Evolutionary conservation across 2,113 vertebrate species (phyloP).

Genomic region (Elachura formosa): DNA sequence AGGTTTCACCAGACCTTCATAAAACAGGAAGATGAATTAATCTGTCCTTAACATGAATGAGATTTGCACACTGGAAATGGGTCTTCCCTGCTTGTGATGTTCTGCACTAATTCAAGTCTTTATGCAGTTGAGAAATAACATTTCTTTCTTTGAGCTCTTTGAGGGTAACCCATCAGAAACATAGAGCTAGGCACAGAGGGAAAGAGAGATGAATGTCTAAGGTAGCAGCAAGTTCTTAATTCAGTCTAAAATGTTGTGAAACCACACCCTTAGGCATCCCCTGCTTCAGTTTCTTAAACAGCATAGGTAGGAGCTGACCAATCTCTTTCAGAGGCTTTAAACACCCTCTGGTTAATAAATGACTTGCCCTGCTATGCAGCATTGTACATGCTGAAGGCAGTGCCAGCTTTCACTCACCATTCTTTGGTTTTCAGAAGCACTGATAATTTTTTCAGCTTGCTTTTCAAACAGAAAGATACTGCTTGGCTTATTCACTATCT

Average conservation of each 20-base stretch:
- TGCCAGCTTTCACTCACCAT: not conserved
- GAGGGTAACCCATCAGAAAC: not conserved
- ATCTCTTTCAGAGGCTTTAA: not conserved
- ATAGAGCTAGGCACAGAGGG: not conserved
- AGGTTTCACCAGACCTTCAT: not conserved
- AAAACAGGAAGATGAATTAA: not conserved
- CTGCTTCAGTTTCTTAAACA: not conserved
- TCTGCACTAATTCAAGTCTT: not conserved
- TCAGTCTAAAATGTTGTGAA: not conserved
- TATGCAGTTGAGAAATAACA: not conserved
- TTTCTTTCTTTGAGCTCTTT: not conserved
- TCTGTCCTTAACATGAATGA: not conserved
- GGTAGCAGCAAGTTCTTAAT: not conserved
- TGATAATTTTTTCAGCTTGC: not conserved
- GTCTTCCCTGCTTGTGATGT: not conserved
- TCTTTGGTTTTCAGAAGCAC: not conserved
- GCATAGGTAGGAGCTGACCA: not conserved
- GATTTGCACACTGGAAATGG: rapidly evolving
- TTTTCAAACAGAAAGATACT: not conserved
- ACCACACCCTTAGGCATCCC: not conserved
- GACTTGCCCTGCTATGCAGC: not conserved
- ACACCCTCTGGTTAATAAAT: slow-evolving; percentile 23
- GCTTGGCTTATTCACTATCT: not conserved
- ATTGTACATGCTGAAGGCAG: not conserved
- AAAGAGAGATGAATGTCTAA: not conserved